Conservation (phyloP, 2,888 invertebrate genomes). For the Nesidiocoris tenuis region DNA sequence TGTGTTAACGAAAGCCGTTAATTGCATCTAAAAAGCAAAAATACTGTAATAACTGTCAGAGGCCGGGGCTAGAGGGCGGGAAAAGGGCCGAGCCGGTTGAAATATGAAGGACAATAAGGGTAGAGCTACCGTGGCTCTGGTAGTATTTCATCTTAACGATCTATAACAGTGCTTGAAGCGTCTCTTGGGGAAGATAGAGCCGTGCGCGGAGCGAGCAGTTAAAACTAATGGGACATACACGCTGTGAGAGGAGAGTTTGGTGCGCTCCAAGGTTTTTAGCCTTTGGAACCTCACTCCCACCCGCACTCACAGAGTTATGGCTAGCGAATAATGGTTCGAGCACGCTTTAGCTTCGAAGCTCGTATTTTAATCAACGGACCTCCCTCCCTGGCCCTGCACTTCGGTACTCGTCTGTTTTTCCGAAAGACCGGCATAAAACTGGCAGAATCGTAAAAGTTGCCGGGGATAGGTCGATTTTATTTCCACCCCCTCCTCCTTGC, state of each 20-base stretch:
- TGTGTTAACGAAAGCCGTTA: constrained; percentile 42
- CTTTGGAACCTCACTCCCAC: constrained; percentile 19
- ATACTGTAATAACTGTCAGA: constrained; percentile 45
- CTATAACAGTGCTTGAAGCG: constrained; percentile 45
- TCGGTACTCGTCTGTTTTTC: background rate
- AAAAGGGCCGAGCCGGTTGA: constrained; percentile 16
- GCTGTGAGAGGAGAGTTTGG: constrained; percentile 6
- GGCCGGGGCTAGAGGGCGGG: constrained; percentile 12
- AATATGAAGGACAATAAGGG: constrained; percentile 45
- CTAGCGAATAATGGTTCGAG: constrained; percentile 44
- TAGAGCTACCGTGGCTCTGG: constrained; percentile 42
- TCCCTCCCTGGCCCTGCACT: background rate
- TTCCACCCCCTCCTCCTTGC: background rate
- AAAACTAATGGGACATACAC: constrained; percentile 46
- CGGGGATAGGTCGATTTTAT: constrained; percentile 43
- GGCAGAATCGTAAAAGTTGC: constrained; percentile 34
- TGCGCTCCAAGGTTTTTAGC: constrained; percentile 36
- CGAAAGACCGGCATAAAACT: constrained; percentile 33
- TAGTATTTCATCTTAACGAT: constrained; percentile 45
- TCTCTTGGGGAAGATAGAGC: constrained; percentile 45
- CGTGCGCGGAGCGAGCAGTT: constrained; percentile 43
- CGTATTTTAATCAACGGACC: constrained; percentile 44
- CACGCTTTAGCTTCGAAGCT: constrained; percentile 43
- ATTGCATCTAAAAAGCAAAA: constrained; percentile 45
- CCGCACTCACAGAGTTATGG: constrained; percentile 42